Percentiles rank a stretch among this genome's conserved stretches.
phyloP scores from a whole-genome alignment of 1,140 invertebrate genomes.

The Heliconius nattereri region DNA sequence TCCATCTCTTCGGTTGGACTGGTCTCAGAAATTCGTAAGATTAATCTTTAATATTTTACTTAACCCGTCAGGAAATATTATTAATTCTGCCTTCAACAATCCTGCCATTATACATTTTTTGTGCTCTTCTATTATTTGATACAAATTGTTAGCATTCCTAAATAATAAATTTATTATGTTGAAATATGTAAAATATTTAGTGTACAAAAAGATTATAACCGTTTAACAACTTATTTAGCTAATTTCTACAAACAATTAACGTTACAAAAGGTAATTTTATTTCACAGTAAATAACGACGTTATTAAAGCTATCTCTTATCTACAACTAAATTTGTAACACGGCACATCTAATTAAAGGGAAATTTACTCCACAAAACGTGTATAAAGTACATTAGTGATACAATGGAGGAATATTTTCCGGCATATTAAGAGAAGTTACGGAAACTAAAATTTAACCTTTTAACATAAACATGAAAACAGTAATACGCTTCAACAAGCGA shows the following conservation, averaged over 20 bases:
- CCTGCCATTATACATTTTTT: background rate
- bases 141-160: background rate
- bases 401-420: background rate
- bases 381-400: conserved; percentile 1
- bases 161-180: background rate
- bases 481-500: too few relatives aligned
- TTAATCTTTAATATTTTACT: too few relatives aligned
- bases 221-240: background rate
- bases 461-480: too few relatives aligned
- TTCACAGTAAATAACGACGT: background rate
- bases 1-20: too few relatives aligned
- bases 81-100: background rate
- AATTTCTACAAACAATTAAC: background rate
- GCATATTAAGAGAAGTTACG: background rate
- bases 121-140: background rate
- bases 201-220: background rate
- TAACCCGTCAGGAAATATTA: background rate
- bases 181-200: background rate
- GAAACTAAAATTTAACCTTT: conserved; percentile 1
- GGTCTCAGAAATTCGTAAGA: too few relatives aligned
- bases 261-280: background rate
- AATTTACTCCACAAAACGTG: background rate
- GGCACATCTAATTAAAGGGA: background rate
- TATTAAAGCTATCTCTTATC: conserved; percentile 9
- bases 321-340: background rate